phyloP scores from a whole-genome alignment of 2,113 vertebrate species.

The Catharus bicknelli region DNA sequence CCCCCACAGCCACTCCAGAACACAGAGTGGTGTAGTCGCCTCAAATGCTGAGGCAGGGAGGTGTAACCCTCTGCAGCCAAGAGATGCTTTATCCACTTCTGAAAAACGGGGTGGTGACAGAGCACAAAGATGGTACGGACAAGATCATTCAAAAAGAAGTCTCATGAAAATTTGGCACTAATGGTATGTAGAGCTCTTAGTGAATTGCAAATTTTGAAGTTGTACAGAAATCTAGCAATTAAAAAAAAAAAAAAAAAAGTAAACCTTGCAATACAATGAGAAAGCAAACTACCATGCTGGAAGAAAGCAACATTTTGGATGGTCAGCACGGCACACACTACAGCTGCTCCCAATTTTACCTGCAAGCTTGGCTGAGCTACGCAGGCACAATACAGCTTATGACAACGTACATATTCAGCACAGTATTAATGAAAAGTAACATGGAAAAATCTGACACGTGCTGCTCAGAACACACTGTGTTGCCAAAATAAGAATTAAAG shows the following conservation, averaged over 20 bases:
- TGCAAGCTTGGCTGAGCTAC: not conserved
- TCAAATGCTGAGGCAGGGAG: not conserved
- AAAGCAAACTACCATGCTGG: not conserved
- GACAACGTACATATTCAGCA: not conserved
- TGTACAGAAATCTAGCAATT: not conserved
- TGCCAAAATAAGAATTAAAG: not conserved
- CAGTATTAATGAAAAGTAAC: not conserved
- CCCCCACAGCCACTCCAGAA: not conserved
- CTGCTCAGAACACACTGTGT: not conserved
- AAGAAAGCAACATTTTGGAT: not conserved
- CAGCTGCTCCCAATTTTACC: not conserved
- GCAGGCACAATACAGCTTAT: not conserved
- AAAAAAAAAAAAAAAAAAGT: not conserved
- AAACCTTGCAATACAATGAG: not conserved
- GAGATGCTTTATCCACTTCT: not conserved
- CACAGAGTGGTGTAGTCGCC: rapidly evolving
- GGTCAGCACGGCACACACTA: not conserved
- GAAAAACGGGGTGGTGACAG: not conserved
- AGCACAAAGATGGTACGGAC: not conserved
- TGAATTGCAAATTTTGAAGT: not conserved
- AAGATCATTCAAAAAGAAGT: not conserved
- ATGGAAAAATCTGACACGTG: rapidly evolving
- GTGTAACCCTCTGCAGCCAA: not conserved
- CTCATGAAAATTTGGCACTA: not conserved
- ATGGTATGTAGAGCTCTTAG: not conserved